phyloP scores from a whole-genome alignment of 2,113 vertebrate species.

The Plectropomus leopardus region DNA sequence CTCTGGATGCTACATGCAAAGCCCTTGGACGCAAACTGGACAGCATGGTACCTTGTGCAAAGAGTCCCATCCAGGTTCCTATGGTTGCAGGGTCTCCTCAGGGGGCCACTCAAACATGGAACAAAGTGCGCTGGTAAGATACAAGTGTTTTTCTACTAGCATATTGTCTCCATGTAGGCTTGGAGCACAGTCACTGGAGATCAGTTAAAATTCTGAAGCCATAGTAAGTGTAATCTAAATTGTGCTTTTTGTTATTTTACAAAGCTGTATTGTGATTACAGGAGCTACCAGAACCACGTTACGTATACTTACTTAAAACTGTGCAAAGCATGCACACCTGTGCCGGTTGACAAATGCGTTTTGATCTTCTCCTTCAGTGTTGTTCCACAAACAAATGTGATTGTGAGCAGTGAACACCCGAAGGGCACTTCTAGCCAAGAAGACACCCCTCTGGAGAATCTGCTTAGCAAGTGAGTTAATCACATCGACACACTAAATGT shows the following conservation, averaged over 20 bases:
- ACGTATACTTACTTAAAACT: not conserved
- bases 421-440: slow-evolving; percentile 88
- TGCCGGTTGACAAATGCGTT: slow-evolving; percentile 16
- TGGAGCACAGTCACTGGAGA: not conserved
- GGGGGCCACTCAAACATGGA: slow-evolving; percentile 97
- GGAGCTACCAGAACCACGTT: not conserved
- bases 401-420: slow-evolving; percentile 93
- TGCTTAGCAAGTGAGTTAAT: slow-evolving; percentile 94
- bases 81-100: slow-evolving; percentile 99
- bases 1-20: slow-evolving; percentile 93
- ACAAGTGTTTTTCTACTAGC: not conserved
- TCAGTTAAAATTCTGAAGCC: not conserved
- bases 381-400: slow-evolving; percentile 98
- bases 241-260: not conserved
- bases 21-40: slow-evolving; percentile 95
- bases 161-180: not conserved
- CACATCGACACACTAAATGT: not conserved
- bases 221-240: not conserved
- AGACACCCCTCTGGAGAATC: slow-evolving; percentile 93
- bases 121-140: slow-evolving; percentile 97
- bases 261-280: slow-evolving; percentile 4
- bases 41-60: slow-evolving; percentile 91
- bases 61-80: slow-evolving; percentile 96
- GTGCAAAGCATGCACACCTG: not conserved
- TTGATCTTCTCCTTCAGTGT: slow-evolving; percentile 84